These are phyloP conservation scores for Tinea semifulvella DNA, from an alignment of 2,888 invertebrate genomes.

Conservation along the genomic window DNA sequence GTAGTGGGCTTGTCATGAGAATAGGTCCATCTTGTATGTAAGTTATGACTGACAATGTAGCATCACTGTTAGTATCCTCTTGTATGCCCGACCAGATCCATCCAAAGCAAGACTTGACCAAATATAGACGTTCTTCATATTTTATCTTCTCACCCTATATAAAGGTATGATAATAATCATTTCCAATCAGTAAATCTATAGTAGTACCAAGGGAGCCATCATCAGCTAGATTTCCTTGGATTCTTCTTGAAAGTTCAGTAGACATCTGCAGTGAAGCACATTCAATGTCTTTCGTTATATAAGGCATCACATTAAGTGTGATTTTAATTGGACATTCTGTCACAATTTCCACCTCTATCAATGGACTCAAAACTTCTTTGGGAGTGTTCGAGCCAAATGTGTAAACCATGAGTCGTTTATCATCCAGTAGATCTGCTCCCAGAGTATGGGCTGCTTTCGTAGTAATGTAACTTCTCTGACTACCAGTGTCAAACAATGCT, in stretches of 20 bases:
- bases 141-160: slow-evolving; percentile 1
- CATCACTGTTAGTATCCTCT: no score
- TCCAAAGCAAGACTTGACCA: slow-evolving; percentile 9
- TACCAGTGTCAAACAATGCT: slow-evolving; percentile 14
- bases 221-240: slow-evolving; percentile 5
- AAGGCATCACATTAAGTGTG: slow-evolving; percentile 14
- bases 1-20: no score
- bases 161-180: slow-evolving; percentile 16
- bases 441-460: no score
- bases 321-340: background rate
- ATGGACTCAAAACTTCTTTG: slow-evolving; percentile 3
- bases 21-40: no score
- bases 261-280: background rate
- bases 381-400: background rate
- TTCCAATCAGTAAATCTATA: slow-evolving; percentile 14
- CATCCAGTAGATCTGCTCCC: no score
- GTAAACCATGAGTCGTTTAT: no score
- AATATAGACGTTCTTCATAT: background rate
- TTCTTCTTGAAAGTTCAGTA: no score
- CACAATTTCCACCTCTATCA: background rate
- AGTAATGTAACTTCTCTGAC: slow-evolving; percentile 16
- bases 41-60: no score
- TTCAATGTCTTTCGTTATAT: background rate
- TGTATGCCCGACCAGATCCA: slow-evolving; percentile 13
- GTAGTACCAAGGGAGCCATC: slow-evolving; percentile 11